Evolutionary conservation across 2,888 invertebrate species (phyloP).

Genomic region (Campoplex nolae): DNA sequence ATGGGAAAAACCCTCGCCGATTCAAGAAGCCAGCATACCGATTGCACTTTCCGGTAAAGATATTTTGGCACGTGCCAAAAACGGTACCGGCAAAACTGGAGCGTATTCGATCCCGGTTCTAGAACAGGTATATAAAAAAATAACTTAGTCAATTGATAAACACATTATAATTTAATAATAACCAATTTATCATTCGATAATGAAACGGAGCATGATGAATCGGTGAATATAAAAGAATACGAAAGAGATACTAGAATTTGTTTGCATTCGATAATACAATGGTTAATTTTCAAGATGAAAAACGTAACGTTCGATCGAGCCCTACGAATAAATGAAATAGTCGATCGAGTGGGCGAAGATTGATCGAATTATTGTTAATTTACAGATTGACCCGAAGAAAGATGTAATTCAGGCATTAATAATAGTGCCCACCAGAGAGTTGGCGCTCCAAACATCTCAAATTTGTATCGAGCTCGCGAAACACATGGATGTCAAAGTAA

Average conservation of each 20-base stretch:
- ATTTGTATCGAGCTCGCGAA: conserved; percentile 99
- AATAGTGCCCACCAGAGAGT: conserved; percentile 99
- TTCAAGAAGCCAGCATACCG: conserved; percentile 99
- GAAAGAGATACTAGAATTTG: too few relatives aligned
- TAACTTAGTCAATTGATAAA: not conserved
- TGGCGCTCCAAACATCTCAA: conserved; percentile 99
- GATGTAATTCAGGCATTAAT: conserved; percentile 99
- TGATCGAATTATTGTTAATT: not conserved
- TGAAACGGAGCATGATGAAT: too few relatives aligned
- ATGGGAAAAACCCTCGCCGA: conserved; percentile 99
- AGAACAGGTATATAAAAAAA: conserved; percentile 89
- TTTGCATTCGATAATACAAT: too few relatives aligned
- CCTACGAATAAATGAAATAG: too few relatives aligned
- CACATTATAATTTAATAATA: too few relatives aligned
- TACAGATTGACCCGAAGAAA: conserved; percentile 91
- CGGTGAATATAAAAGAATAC: too few relatives aligned
- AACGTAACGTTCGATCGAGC: too few relatives aligned
- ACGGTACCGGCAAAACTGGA: conserved; percentile 99
- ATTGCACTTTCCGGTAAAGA: conserved; percentile 99
- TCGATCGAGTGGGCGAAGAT: not conserved
- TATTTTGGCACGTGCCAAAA: conserved; percentile 99
- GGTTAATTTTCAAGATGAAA: too few relatives aligned
- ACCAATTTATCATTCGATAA: too few relatives aligned
- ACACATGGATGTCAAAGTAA: conserved; percentile 98
- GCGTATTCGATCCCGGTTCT: conserved; percentile 99